A percentile compares a stretch with the other conserved stretches of the same genome.
phyloP scores from a whole-genome alignment of 2,113 vertebrate genomes.

The Podarcis raffonei region DNA sequence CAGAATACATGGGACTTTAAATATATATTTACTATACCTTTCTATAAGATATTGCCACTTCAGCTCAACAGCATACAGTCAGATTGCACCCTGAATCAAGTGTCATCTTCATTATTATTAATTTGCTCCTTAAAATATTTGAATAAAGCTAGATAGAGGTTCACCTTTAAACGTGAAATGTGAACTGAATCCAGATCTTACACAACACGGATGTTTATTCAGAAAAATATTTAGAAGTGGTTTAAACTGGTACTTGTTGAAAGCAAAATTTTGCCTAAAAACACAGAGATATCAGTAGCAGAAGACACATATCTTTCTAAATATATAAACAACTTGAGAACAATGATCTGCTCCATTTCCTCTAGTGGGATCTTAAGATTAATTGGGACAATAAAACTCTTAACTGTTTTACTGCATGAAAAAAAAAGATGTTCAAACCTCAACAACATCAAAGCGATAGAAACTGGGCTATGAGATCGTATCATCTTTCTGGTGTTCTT shows the following conservation, averaged over 20 bases:
- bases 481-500: background rate
- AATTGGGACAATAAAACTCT: conserved; percentile 2
- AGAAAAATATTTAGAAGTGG: background rate
- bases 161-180: no score
- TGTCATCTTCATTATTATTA: background rate
- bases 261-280: background rate
- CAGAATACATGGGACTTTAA: no score
- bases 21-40: no score
- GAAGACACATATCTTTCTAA: background rate
- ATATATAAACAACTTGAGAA: conserved; percentile 23
- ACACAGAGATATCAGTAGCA: background rate
- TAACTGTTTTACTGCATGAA: background rate
- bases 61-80: background rate
- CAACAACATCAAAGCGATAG: background rate
- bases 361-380: conserved; percentile 45
- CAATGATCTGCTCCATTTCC: conserved; percentile 44
- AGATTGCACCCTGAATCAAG: background rate
- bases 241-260: background rate
- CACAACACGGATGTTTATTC: background rate
- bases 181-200: background rate
- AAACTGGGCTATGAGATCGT: background rate
- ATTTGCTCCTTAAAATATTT: background rate
- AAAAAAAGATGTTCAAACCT: background rate
- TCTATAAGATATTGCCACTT: no score
- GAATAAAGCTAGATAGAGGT: no score